These are phyloP conservation scores for Lithophane leautieri DNA, from an alignment of 2,888 invertebrate genomes.

Conservation along the genomic window DNA sequence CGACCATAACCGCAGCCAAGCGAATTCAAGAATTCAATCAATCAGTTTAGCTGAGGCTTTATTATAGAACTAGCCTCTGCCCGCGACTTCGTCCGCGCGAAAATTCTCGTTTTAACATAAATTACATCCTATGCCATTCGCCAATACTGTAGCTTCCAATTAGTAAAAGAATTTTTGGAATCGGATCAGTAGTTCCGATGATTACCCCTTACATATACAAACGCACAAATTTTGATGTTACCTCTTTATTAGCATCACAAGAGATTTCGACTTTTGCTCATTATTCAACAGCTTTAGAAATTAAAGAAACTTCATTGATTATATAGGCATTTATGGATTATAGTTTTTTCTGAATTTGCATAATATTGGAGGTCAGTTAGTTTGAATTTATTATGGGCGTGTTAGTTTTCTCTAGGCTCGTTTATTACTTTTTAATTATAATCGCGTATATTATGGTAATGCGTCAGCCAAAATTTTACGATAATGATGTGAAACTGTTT, in stretches of 20 bases:
- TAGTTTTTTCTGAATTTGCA: slow-evolving; percentile 27
- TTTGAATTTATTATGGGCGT: slow-evolving; percentile 30
- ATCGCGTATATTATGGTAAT: neutral
- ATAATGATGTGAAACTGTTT: slow-evolving; percentile 22
- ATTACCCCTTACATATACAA: neutral
- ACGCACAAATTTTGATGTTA: neutral
- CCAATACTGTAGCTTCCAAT: neutral
- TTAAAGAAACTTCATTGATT: slow-evolving; percentile 5
- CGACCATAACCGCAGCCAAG: slow-evolving; percentile 70
- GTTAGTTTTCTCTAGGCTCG: slow-evolving; percentile 16
- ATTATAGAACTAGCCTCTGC: neutral
- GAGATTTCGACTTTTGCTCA: slow-evolving; percentile 4
- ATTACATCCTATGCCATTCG: neutral
- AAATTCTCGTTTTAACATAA: neutral
- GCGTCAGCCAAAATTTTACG: neutral
- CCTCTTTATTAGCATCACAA: slow-evolving; percentile 13
- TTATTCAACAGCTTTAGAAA: slow-evolving; percentile 28
- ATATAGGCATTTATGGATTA: slow-evolving; percentile 4
- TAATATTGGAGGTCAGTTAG: slow-evolving; percentile 29
- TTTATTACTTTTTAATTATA: slow-evolving; percentile 14
- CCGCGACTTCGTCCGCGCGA: neutral
- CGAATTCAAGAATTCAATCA: slow-evolving; percentile 53
- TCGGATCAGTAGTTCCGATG: neutral
- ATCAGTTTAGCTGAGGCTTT: slow-evolving; percentile 53
- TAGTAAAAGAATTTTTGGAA: neutral